These are phyloP conservation scores for Zapornia atra DNA, from an alignment of 2,113 vertebrate genomes.

Conservation along the genomic window DNA sequence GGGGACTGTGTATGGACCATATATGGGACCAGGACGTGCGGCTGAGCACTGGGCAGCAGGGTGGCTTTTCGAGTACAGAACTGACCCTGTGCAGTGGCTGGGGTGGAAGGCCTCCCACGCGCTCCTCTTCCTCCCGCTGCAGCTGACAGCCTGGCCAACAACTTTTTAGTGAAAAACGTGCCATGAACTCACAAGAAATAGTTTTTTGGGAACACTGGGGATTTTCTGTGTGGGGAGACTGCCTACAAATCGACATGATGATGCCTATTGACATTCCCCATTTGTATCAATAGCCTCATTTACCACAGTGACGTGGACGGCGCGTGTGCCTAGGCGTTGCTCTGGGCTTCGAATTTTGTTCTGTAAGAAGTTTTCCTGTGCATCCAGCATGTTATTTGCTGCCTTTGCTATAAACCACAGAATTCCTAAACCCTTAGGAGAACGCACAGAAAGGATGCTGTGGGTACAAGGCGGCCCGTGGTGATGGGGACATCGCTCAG, in stretches of 20 bases:
- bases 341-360: neutral
- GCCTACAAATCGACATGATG: neutral
- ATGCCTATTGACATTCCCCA: rapidly evolving
- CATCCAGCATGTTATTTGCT: rapidly evolving
- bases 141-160: neutral
- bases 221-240: neutral
- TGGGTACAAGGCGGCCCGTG: rapidly evolving
- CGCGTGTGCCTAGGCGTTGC: rapidly evolving
- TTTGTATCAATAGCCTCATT: rapidly evolving
- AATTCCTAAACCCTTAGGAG: neutral
- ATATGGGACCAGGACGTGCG: rapidly evolving
- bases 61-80: rapidly evolving
- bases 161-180: neutral
- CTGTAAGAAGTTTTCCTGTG: rapidly evolving
- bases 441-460: neutral
- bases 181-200: rapidly evolving
- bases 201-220: neutral
- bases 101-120: neutral
- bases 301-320: rapidly evolving
- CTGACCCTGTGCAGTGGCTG: rapidly evolving
- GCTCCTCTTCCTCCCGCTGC: neutral
- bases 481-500: neutral
- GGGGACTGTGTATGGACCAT: rapidly evolving
- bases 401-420: neutral
- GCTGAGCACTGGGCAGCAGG: rapidly evolving